phyloP scores from a whole-genome alignment of 2,113 vertebrate species.

The Martes martes region DNA sequence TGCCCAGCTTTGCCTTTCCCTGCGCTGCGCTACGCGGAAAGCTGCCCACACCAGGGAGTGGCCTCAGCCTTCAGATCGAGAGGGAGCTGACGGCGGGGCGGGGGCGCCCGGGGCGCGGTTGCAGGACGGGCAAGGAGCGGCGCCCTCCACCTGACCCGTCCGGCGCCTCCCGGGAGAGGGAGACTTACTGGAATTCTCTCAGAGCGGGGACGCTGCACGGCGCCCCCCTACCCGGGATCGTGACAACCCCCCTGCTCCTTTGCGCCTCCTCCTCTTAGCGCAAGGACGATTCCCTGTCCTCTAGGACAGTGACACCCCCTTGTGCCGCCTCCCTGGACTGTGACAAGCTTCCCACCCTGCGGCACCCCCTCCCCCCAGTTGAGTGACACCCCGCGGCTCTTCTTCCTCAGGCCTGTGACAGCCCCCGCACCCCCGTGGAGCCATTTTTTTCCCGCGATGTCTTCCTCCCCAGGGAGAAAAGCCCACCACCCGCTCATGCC shows the following conservation, averaged over 20 bases:
- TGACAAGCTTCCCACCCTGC: background rate
- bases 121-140: slow-evolving; percentile 56
- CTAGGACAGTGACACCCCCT: slow-evolving; percentile 33
- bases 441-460: background rate
- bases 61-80: slow-evolving; percentile 36
- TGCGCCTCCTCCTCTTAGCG: background rate
- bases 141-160: slow-evolving; percentile 33
- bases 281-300: background rate
- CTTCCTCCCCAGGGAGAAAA: background rate
- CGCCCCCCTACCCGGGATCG: background rate
- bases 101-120: slow-evolving; percentile 71
- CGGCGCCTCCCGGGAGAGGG: background rate
- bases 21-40: slow-evolving; percentile 13
- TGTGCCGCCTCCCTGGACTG: background rate
- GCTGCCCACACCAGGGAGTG: slow-evolving; percentile 42
- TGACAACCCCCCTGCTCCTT: background rate
- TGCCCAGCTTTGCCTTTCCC: background rate
- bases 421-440: background rate
- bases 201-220: background rate
- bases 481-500: background rate
- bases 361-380: background rate
- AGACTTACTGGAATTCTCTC: background rate
- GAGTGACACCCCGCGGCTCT: background rate
- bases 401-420: background rate
- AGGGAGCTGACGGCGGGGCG: slow-evolving; percentile 51